Percentiles rank a stretch among this genome's conserved stretches.
Conservation (phyloP, 1,140 invertebrate genomes). For the Zaprionus gabonicus region DNA sequence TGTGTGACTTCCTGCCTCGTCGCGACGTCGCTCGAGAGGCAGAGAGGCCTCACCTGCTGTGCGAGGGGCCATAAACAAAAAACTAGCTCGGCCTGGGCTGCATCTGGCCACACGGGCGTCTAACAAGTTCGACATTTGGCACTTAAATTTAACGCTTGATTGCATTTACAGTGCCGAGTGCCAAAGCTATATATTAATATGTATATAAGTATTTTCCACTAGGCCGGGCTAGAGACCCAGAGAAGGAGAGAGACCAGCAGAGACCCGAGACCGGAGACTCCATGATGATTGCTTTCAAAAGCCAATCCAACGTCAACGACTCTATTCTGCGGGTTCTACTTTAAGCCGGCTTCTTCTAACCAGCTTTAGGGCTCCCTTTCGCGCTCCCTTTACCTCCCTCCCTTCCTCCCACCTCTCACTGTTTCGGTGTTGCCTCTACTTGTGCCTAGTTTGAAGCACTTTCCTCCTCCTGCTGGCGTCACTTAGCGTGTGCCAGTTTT, state of each 20-base stretch:
- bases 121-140: constrained; percentile 79
- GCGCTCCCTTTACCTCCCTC: neutral
- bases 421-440: constrained; percentile 56
- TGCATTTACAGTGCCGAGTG: constrained; percentile 50
- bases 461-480: constrained; percentile 29
- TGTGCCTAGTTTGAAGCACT: constrained; percentile 56
- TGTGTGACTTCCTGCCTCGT: constrained; percentile 37
- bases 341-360: constrained; percentile 43
- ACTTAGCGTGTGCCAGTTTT: constrained; percentile 78
- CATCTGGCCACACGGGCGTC: constrained; percentile 60
- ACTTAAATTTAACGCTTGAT: constrained; percentile 82
- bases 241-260: no score
- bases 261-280: constrained; percentile 12
- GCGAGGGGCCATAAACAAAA: constrained; percentile 62
- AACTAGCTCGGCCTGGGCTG: constrained; percentile 29
- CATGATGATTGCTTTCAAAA: constrained; percentile 59
- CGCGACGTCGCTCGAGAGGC: neutral
- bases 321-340: constrained; percentile 68
- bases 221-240: constrained; percentile 12
- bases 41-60: constrained; percentile 33
- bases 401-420: constrained; percentile 40
- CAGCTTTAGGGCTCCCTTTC: constrained; percentile 14
- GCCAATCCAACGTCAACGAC: constrained; percentile 77
- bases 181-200: constrained; percentile 51
- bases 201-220: constrained; percentile 20